Evolutionary conservation across 2,888 invertebrate species (phyloP), one percentile per base, ranked within the genome.

Genomic region (Drosophila birchii): DNA sequence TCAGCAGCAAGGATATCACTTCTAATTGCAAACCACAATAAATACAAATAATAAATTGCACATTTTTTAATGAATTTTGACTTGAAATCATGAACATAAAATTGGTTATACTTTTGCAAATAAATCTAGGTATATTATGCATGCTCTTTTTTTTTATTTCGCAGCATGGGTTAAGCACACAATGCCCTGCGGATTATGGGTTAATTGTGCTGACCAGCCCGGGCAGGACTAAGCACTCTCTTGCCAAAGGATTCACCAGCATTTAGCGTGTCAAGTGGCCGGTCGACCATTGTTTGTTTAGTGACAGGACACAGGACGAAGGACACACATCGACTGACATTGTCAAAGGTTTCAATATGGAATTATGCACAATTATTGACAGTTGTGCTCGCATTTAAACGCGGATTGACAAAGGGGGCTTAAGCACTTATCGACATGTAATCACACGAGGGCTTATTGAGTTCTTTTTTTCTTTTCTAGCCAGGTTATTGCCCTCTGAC

Each of bases 301-400:
- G 64, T 43, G 64, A 20, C 43, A 26, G 47, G 47, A 23, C 44
- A 8, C 7, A 12, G 38, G 38, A 39, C 18, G 16, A 9, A 11
- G 20, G 29, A 12, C 29, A 14, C 29, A 29, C 7, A 18, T 7
- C 39, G 34, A 20, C 47, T 49, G 63, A 26, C 62, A 18, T n/a
- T 64, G 63, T 64, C 64, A 63, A 60, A 63, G 63, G 47, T 18
- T 49, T 63, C 61, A 60, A 34, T 26, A 18, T 14, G 63, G 49
- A 43, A 51, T 63, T 64, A 44, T 64, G 36, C 51, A 51, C 64
- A 51, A 66, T 66, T 66, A 66, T 66, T 66, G 64, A 43, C 51
- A 51, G 61, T 60, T 60, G 59, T 60, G 39, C 39, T 16, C 39
- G 54, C 58, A n/a, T 39, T 53, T 53, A 29, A 29, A 38, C 36